A percentile compares a stretch with the other conserved stretches of the same genome.
Evolutionary conservation across 2,888 invertebrate genomes (phyloP).

Genomic region (Drosophila affinis): DNA sequence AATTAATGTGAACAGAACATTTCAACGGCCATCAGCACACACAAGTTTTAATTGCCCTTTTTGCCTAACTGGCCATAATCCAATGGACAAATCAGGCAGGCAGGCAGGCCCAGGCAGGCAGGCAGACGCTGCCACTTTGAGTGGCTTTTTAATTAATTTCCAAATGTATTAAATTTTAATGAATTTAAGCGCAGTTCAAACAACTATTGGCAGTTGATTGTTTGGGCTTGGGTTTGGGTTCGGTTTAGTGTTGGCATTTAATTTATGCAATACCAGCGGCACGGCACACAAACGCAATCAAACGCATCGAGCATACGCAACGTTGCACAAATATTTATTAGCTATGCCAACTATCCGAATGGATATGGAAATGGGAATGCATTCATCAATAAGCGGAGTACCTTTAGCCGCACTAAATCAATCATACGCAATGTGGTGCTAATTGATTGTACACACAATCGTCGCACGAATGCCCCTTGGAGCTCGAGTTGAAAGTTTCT

Average conservation of each 20-base stretch:
- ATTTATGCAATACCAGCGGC: conserved; percentile 61
- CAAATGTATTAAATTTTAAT: conserved; percentile 59
- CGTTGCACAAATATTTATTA: conserved; percentile 73
- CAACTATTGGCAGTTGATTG: conserved; percentile 29
- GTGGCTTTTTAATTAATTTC: conserved; percentile 70
- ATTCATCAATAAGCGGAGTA: conserved; percentile 48
- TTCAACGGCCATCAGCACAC: conserved; percentile 50
- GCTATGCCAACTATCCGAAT: conserved; percentile 44
- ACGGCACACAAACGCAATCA: conserved; percentile 12
- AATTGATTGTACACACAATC: conserved; percentile 55
- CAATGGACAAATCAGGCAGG: conserved; percentile 30
- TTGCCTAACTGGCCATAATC: conserved; percentile 64
- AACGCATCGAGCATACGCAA: conserved; percentile 62
- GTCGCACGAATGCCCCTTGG: background rate
- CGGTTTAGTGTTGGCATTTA: conserved; percentile 40
- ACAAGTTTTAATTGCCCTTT: conserved; percentile 45
- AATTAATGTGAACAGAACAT: conserved; percentile 56
- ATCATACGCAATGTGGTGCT: conserved; percentile 67
- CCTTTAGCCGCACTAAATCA: conserved; percentile 54
- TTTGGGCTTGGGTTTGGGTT: conserved; percentile 20
- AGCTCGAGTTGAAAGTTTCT: conserved; percentile 7
- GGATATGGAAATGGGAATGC: conserved; percentile 20
- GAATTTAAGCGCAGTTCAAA: conserved; percentile 60
- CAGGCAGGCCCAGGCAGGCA: conserved; percentile 9
- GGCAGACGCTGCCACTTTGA: conserved; percentile 49